Evolutionary conservation across 2,797 vertebrate genomes (phyloP).

Genomic region (Megaceryle alcyon): DNA sequence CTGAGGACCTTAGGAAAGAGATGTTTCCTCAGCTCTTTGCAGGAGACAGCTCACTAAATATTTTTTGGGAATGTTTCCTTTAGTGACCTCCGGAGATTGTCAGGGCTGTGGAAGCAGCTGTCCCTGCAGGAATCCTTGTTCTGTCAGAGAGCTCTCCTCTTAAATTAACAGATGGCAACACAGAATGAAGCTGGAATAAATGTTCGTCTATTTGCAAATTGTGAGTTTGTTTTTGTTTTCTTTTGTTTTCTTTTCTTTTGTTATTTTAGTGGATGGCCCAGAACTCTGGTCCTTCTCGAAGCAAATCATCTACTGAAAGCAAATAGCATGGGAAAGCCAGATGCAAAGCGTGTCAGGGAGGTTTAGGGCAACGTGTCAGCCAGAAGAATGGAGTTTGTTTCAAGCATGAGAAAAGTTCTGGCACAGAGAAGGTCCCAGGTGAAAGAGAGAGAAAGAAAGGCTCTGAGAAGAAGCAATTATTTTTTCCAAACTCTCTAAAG

Average conservation of each 20-base stretch:
- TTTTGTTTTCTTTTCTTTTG: background rate
- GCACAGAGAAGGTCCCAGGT: background rate
- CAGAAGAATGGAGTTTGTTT: background rate
- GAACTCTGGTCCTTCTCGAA: background rate
- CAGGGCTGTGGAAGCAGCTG: background rate
- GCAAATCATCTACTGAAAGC: background rate
- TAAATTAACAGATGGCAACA: background rate
- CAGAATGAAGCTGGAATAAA: background rate
- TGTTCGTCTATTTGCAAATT: background rate
- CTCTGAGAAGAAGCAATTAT: background rate
- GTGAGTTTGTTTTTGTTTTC: background rate
- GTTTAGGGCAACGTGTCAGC: background rate
- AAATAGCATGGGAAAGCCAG: background rate
- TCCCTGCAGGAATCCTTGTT: background rate
- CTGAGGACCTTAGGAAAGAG: background rate
- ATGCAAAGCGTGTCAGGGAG: background rate
- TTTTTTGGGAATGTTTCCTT: background rate
- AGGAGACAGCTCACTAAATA: background rate
- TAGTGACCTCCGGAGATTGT: background rate
- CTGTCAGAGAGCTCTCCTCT: background rate
- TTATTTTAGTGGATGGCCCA: background rate
- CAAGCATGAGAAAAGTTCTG: background rate
- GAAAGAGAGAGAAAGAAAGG: background rate
- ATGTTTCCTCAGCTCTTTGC: background rate
- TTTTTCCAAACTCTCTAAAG: background rate